Conservation (phyloP, 2,113 vertebrate species). For the Hystrix brachyura region DNA sequence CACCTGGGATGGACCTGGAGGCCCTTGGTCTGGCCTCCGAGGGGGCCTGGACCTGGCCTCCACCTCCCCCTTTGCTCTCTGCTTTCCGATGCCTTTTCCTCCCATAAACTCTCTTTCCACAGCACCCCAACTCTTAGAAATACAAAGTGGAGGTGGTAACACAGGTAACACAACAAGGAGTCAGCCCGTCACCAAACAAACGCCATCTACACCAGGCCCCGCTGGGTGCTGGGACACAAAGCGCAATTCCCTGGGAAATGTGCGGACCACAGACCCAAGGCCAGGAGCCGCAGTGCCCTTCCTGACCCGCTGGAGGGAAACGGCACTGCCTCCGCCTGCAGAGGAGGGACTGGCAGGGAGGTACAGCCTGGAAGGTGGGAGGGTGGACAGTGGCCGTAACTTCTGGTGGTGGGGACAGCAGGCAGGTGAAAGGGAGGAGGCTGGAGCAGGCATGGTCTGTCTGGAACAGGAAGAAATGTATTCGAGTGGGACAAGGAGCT, state of each 20-base stretch:
- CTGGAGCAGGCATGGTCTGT: not conserved
- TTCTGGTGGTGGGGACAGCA: not conserved
- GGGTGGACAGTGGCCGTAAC: not conserved
- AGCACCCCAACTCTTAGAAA: not conserved
- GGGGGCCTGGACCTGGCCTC: not conserved
- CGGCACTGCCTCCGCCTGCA: not conserved
- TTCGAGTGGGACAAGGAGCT: not conserved
- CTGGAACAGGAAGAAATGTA: not conserved
- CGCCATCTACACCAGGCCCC: not conserved
- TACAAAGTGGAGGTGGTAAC: not conserved
- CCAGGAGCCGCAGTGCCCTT: not conserved
- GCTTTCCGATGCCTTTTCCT: not conserved
- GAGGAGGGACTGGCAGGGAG: not conserved
- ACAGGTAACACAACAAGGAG: not conserved
- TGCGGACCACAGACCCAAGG: too few species aligned
- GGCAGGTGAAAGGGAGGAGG: not conserved
- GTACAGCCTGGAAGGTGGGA: not conserved
- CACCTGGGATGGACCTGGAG: not conserved
- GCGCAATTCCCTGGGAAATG: not conserved
- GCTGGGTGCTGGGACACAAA: not conserved
- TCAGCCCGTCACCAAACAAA: not conserved
- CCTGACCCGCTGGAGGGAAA: not conserved
- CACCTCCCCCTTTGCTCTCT: not conserved
- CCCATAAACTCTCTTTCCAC: not conserved
- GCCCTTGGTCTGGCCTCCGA: not conserved